Conservation (phyloP, 2,113 vertebrate genomes). For the Lagopus leucura region DNA sequence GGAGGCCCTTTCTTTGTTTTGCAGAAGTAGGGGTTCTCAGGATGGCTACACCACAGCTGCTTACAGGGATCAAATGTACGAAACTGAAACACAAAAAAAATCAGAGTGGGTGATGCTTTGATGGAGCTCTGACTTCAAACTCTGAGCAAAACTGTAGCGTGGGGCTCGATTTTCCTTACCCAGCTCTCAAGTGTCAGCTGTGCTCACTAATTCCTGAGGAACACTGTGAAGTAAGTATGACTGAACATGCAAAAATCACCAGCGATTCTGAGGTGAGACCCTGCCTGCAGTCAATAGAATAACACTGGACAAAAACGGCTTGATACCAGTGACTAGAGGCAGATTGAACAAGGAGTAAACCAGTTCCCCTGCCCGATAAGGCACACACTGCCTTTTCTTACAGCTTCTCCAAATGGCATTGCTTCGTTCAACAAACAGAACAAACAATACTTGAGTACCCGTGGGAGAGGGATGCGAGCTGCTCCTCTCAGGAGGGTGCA, state of each 20-base stretch:
- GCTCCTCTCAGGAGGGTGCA: background rate
- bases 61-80: slow-evolving; percentile 96
- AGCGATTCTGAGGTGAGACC: background rate
- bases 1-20: slow-evolving; percentile 99
- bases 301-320: background rate
- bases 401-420: background rate
- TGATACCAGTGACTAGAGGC: background rate
- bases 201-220: background rate
- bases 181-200: background rate
- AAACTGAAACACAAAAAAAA: slow-evolving; percentile 83
- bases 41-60: slow-evolving; percentile 98
- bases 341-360: background rate
- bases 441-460: background rate
- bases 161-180: background rate
- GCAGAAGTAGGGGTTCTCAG: slow-evolving; percentile 98
- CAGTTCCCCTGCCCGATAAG: background rate
- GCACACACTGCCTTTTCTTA: background rate
- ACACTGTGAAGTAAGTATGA: background rate
- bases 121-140: background rate
- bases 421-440: background rate
- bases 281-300: fast-evolving
- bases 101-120: fast-evolving
- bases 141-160: background rate
- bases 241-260: background rate
- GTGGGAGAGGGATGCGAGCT: background rate